Conservation (phyloP, 1,140 invertebrate species). For the Helicorthomorpha holstii region DNA sequence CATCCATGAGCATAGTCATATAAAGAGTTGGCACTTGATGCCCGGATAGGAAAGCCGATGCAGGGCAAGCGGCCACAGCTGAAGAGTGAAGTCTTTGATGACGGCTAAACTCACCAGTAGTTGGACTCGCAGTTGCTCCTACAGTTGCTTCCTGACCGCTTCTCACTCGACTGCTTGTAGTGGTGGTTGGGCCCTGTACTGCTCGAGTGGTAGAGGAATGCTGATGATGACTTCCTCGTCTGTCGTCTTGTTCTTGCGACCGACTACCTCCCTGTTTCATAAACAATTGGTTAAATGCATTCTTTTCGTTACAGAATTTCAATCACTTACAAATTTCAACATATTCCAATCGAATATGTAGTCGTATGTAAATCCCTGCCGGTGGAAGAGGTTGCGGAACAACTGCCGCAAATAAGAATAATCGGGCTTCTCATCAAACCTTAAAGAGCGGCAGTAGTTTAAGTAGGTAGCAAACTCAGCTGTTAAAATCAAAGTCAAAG, state of each 20-base stretch:
- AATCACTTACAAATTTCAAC: constrained; percentile 24
- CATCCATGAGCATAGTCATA: background rate
- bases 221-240: background rate
- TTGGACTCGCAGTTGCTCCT: constrained; percentile 4
- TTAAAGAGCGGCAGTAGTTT: constrained; percentile 38
- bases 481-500: constrained; percentile 12
- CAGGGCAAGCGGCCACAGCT: background rate
- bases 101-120: background rate
- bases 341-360: constrained; percentile 46
- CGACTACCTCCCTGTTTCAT: constrained; percentile 5
- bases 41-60: background rate
- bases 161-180: constrained; percentile 4
- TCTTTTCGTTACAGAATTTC: background rate
- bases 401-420: constrained; percentile 39
- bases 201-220: constrained; percentile 1
- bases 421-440: constrained; percentile 43
- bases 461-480: constrained; percentile 40
- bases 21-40: background rate
- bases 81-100: background rate
- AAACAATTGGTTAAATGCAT: background rate
- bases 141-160: constrained; percentile 3
- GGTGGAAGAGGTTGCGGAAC: constrained; percentile 38
- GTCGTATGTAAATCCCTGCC: constrained; percentile 40
- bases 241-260: constrained; percentile 1
- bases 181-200: constrained; percentile 1